Base-by-base conservation (phyloP, 2,888 invertebrate species). In the Diogma glabrata region DNA sequence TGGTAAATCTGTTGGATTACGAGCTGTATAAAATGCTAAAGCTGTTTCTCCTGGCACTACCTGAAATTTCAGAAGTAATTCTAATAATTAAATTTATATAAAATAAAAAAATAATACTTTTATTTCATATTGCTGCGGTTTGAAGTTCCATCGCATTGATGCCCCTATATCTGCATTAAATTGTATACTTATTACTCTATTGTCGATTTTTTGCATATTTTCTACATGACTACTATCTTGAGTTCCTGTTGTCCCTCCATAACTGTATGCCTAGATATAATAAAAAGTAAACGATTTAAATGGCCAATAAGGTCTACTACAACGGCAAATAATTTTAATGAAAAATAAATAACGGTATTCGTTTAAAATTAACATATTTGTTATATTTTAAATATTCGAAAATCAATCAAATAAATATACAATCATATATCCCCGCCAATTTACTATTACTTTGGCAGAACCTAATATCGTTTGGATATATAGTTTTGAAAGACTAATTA, bases 41-140 rank as follows among this genome's bases (percentile, higher is more conserved):
- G 96, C 97, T 0, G 99, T 99, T 72, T 99, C 99, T 6, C 99
- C 99, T 0, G 97, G 95, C 5, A 81, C 71, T 10, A 94, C 81
- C 82, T 85, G 58, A 16, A 47, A 47, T 40, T 16, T 9, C 12
- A 19, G 12, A 14, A 20, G 26, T 24, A 30, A 23, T 26, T 17
- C 23, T 33, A 24, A 28, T 47, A 19, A 20, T n/a, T n/a, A n/a
- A n/a, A n/a, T n/a, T n/a, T n/a, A 14, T 19, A 46, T 51, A 22
- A n/a, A n/a, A n/a, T n/a, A n/a, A 45, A 38, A 47, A 7, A 33
- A 23, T 58, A 70, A 66, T 63, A 91, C 90, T 61, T 81, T 85
- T 36, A 96, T 86, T 67, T 88, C 87, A 51, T 70, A 72, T 69
- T 99, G 99, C 64, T 92, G 91, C 1, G 99, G 99, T 63, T 82